Percentiles rank a stretch among this genome's conserved stretches.
phyloP scores from a whole-genome alignment of 1,140 invertebrate genomes.

The Anthonomus grandis region DNA sequence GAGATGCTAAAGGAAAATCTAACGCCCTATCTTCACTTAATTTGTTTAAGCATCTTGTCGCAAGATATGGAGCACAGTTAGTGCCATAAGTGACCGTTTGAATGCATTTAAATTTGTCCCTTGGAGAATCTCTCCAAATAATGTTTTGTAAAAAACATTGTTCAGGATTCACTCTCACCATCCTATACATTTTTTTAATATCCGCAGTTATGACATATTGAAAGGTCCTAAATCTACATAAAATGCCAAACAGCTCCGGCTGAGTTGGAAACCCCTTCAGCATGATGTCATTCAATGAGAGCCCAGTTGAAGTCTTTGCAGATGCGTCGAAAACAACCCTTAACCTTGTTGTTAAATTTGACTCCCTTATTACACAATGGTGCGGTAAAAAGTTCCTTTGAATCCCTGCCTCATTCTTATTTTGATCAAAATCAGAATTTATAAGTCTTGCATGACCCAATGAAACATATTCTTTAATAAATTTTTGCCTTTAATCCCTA shows the following conservation, averaged over 20 bases:
- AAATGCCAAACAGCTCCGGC: slow-evolving; percentile 14
- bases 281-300: slow-evolving; percentile 37
- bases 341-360: too few relatives aligned
- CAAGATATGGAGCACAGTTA: too few relatives aligned
- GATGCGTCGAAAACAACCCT: too few relatives aligned
- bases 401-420: too few relatives aligned
- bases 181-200: slow-evolving; percentile 16
- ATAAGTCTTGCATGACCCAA: too few relatives aligned
- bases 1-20: slow-evolving; percentile 26
- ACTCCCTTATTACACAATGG: slow-evolving; percentile 36
- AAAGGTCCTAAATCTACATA: slow-evolving; percentile 3
- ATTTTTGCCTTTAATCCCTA: too few relatives aligned
- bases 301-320: too few relatives aligned
- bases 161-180: slow-evolving; percentile 2
- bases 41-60: slow-evolving; percentile 1
- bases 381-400: slow-evolving; percentile 39
- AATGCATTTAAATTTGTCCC: slow-evolving; percentile 10
- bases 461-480: too few relatives aligned
- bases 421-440: too few relatives aligned
- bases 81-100: too few relatives aligned
- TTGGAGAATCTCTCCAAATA: slow-evolving; percentile 7
- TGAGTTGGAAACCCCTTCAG: slow-evolving; percentile 26
- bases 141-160: slow-evolving; percentile 10
- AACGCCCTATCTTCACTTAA: background rate
- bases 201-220: slow-evolving; percentile 3